Conservation (phyloP, 2,797 vertebrate genomes). For the Rhabdophis nuchalis region DNA sequence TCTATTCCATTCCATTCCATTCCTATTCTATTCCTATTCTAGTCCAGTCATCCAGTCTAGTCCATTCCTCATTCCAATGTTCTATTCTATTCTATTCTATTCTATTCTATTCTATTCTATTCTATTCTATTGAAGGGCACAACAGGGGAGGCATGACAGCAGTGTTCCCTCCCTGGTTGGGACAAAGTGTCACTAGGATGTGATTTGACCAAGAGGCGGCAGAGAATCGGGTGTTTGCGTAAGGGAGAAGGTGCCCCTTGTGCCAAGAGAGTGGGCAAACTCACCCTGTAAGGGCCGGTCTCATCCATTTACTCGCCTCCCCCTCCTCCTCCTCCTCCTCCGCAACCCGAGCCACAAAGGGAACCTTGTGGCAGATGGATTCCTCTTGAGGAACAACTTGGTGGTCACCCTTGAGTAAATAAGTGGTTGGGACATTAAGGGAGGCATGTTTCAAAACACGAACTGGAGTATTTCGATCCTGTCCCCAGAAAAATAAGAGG, state of each 20-base stretch:
- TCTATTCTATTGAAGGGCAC: too few relatives aligned
- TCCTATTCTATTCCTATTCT: too few relatives aligned
- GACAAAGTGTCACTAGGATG: not conserved
- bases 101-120: too few relatives aligned
- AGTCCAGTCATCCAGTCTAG: too few relatives aligned
- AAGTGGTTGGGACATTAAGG: constrained; percentile 3
- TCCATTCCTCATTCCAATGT: too few relatives aligned
- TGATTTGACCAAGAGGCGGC: not conserved
- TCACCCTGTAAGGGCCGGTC: not conserved
- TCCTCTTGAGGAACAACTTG: not conserved
- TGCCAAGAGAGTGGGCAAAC: not conserved
- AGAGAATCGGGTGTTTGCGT: not conserved
- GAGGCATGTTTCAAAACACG: not conserved
- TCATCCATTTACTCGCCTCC: not conserved
- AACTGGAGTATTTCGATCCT: not conserved
- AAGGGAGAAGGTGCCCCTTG: not conserved
- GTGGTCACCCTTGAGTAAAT: not conserved
- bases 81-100: too few relatives aligned
- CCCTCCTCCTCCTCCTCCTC: too few relatives aligned
- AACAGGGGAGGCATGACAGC: too few relatives aligned
- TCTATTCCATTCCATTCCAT: too few relatives aligned
- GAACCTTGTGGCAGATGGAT: not conserved
- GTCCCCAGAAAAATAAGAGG: not conserved
- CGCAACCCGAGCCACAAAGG: not conserved
- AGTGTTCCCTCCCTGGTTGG: too few relatives aligned